Percentiles rank a stretch among this genome's conserved stretches.
These are phyloP conservation scores for Sebastes elongatus DNA, from an alignment of 2,797 vertebrate genomes.

Conservation along the genomic window DNA sequence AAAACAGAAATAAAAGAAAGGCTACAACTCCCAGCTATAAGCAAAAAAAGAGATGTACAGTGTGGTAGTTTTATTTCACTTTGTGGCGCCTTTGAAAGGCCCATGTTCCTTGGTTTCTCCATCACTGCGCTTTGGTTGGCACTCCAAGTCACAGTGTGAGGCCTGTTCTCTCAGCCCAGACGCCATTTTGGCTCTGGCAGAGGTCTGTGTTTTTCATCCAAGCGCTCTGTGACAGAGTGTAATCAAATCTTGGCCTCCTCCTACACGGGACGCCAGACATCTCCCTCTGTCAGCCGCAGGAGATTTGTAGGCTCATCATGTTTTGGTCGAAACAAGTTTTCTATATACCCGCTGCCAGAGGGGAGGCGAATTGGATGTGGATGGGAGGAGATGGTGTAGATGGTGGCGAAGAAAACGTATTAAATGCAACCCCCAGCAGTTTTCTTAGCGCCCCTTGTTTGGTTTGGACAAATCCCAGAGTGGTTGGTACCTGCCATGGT, in stretches of 20 bases:
- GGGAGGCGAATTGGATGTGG: slow-evolving; percentile 60
- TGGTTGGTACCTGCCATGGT: slow-evolving; percentile 47
- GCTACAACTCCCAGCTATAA: neutral
- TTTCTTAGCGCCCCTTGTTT: slow-evolving; percentile 55
- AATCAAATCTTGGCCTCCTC: slow-evolving; percentile 72
- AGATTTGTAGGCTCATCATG: slow-evolving; percentile 77
- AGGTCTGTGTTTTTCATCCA: slow-evolving; percentile 71
- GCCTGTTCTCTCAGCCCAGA: slow-evolving; percentile 51
- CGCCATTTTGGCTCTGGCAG: slow-evolving; percentile 72
- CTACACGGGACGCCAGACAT: slow-evolving; percentile 67
- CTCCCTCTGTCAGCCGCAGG: slow-evolving; percentile 67
- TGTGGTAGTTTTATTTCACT: slow-evolving; percentile 14
- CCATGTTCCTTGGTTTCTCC: slow-evolving; percentile 28
- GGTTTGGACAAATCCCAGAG: slow-evolving; percentile 61
- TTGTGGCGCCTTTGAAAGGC: slow-evolving; percentile 23
- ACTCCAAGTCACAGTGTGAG: slow-evolving; percentile 47
- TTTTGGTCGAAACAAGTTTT: slow-evolving; percentile 68
- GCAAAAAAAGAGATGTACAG: neutral
- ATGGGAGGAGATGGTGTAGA: slow-evolving; percentile 65
- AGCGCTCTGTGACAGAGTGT: slow-evolving; percentile 67
- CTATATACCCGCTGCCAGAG: slow-evolving; percentile 53
- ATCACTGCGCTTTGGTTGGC: slow-evolving; percentile 8
- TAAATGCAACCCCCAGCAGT: slow-evolving; percentile 59
- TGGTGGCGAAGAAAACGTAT: slow-evolving; percentile 51
- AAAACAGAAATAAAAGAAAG: neutral